Conservation (phyloP, 1,140 invertebrate genomes). For the Leptopilina clavipes region DNA sequence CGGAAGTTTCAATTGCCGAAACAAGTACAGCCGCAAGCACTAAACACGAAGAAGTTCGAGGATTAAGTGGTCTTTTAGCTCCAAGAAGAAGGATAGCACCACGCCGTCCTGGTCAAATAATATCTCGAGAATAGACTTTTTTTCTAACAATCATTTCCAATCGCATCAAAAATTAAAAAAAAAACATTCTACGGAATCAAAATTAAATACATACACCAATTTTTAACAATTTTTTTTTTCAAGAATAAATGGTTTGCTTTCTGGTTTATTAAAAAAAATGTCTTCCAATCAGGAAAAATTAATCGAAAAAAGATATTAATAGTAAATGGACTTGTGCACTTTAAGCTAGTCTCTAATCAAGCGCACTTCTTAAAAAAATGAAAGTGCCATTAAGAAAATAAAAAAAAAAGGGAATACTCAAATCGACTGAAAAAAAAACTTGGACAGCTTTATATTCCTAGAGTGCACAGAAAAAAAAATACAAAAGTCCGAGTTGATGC, state of each 20-base stretch:
- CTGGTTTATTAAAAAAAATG: not conserved
- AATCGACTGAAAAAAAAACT: constrained; percentile 41
- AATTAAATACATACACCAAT: too few relatives aligned
- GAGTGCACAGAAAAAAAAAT: constrained; percentile 3
- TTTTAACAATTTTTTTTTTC: not conserved
- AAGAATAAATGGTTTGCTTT: not conserved
- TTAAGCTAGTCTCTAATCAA: constrained; percentile 62
- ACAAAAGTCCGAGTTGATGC: not conserved
- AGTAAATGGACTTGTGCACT: constrained; percentile 7
- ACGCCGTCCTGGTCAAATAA: constrained; percentile 75
- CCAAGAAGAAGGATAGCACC: constrained; percentile 77
- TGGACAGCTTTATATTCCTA: not conserved
- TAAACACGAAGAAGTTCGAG: constrained; percentile 75
- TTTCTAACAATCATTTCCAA: not conserved
- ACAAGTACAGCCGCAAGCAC: constrained; percentile 70
- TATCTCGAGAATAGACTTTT: constrained; percentile 51
- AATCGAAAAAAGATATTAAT: not conserved
- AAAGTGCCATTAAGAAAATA: constrained; percentile 56
- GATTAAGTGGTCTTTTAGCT: constrained; percentile 77
- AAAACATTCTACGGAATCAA: too few relatives aligned
- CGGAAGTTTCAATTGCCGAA: constrained; percentile 69
- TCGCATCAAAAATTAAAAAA: too few relatives aligned
- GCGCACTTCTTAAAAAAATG: constrained; percentile 52
- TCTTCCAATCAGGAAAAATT: not conserved
- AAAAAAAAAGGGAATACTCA: constrained; percentile 57